Evolutionary conservation across 2,797 vertebrate species (phyloP).

Genomic region (Phalloptychus januarius): DNA sequence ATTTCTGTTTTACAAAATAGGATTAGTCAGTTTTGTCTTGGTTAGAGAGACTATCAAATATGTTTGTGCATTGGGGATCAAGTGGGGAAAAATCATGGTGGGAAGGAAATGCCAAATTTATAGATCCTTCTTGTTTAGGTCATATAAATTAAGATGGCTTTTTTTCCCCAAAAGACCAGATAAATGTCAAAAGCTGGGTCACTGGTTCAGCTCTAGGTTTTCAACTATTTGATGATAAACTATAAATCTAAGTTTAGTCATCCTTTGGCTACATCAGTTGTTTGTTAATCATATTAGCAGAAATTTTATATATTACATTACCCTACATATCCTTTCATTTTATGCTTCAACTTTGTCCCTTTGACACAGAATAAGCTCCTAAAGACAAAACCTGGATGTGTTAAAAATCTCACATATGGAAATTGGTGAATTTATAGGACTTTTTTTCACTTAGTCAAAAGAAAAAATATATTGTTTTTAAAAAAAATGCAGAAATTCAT

Average conservation of each 20-base stretch:
- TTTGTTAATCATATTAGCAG: not conserved
- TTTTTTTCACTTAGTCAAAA: not conserved
- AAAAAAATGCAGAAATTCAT: not conserved
- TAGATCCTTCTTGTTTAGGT: not conserved
- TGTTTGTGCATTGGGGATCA: slow-evolving; percentile 22
- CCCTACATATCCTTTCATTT: not conserved
- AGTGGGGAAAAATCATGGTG: slow-evolving; percentile 18
- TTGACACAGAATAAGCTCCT: not conserved
- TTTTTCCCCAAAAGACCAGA: not conserved
- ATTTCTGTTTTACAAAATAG: slow-evolving; percentile 50
- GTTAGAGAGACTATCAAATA: slow-evolving; percentile 37
- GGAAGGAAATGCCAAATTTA: slow-evolving; percentile 12
- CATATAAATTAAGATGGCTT: not conserved
- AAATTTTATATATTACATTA: not conserved
- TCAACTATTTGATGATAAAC: not conserved
- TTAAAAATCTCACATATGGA: not conserved
- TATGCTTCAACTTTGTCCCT: not conserved
- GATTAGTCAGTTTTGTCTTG: slow-evolving; percentile 39
- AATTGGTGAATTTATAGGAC: not conserved
- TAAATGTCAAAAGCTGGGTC: slow-evolving; percentile 3
- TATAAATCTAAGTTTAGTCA: not conserved
- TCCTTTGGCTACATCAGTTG: not conserved
- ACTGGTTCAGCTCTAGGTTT: not conserved
- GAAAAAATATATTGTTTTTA: no score
- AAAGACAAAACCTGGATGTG: not conserved